phyloP scores from a whole-genome alignment of 2,888 invertebrate species.

The Gonocerus acuteangulatus region DNA sequence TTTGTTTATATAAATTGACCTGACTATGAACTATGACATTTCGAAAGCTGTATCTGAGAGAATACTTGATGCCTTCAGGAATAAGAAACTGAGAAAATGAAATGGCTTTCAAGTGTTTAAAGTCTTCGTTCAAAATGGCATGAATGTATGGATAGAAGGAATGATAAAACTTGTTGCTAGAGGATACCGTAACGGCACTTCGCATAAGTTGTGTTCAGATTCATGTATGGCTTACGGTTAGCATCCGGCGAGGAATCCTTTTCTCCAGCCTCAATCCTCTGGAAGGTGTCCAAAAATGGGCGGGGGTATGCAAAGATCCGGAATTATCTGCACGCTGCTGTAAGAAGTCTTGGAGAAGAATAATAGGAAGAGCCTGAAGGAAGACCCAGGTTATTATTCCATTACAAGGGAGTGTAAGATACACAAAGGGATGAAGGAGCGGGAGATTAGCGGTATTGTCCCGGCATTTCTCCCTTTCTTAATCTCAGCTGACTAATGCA shows the following conservation, averaged over 20 bases:
- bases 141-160: no score
- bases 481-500: slow-evolving; percentile 12
- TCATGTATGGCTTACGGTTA: slow-evolving; percentile 9
- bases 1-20: no score
- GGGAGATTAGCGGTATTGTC: slow-evolving; percentile 15
- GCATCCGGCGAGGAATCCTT: slow-evolving; percentile 10
- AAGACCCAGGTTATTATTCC: slow-evolving; percentile 11
- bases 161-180: no score
- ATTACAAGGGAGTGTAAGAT: slow-evolving; percentile 16
- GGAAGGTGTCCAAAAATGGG: slow-evolving; percentile 22
- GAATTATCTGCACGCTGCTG: no score
- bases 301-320: slow-evolving; percentile 10
- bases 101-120: no score
- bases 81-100: no score
- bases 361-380: slow-evolving; percentile 2
- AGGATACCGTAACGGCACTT: no score
- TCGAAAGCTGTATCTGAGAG: no score
- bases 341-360: no score
- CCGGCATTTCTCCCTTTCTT: slow-evolving; percentile 21
- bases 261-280: slow-evolving; percentile 6
- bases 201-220: background rate
- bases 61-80: no score
- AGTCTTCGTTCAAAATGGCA: no score
- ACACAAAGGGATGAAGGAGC: slow-evolving; percentile 9
- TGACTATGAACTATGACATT: no score